Base-by-base conservation (phyloP, 2,797 vertebrate species). In the Tenualosa thibaudeaui region DNA sequence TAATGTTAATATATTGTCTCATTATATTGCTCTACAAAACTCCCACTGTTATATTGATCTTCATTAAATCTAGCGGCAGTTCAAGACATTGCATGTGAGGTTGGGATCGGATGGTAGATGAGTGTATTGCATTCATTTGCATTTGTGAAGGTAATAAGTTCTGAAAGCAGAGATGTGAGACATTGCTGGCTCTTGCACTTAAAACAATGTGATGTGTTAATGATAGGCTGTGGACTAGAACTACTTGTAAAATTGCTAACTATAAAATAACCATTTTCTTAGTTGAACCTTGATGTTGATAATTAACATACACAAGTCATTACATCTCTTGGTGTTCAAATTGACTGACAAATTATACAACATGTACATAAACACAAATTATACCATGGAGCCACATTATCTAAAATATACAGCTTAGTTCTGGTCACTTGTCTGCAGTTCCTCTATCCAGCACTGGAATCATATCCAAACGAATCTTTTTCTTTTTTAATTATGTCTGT, bases 1-100 rank as follows among this genome's bases (percentile, higher is more conserved):
- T 78, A 19, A 78, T 78, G 37, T 78, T 78, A 78, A 43, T 78
- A 7, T 78, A 78, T 78, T 46, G 71, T 46, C 17, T 40, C 40
- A 78, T 78, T 75, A 75, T 75, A 37, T 40, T 75, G 17, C 19
- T 40, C 46, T 40, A 78, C 71, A 46, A 78, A 71, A 46, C 4
- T 2, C 40, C 26, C 71, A 22, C 13, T 46, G 13, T 15, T 40
- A 3, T 43, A 78, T 46, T 78, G 71, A 78, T 78, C 71, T 78
- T 78, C 40, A 78, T 78, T 46, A 78, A 43, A 78, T 19, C 17
- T n/a, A 13, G 19, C 40, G 19, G 43, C 62, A 31, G 12, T 68
- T 12, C 12, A 13, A 31, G 26, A 17, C 65, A 17, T 71, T 5
- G 19, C 15, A 8, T 78, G 40, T 78, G 40, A 17, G 9, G 10